phyloP scores from a whole-genome alignment of 1,140 invertebrate species.

The Diachasma alloeum region DNA sequence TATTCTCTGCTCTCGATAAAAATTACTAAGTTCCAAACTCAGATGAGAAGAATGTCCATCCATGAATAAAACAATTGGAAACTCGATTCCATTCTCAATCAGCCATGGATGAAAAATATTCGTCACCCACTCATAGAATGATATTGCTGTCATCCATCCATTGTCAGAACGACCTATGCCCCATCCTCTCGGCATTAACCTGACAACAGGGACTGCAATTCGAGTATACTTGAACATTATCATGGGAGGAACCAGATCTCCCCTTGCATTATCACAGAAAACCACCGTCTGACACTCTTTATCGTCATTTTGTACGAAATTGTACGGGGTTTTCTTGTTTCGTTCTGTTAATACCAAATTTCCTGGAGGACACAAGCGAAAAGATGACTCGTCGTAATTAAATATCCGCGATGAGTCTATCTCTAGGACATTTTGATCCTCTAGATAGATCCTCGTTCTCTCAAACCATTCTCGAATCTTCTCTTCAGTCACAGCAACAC shows the following conservation, averaged over 20 bases:
- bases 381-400: slow-evolving; percentile 42
- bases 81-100: slow-evolving; percentile 36
- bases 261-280: slow-evolving; percentile 50
- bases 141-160: slow-evolving; percentile 53
- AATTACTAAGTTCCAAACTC: slow-evolving; percentile 45
- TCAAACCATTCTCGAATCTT: slow-evolving; percentile 35
- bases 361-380: slow-evolving; percentile 36
- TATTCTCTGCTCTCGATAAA: slow-evolving; percentile 49
- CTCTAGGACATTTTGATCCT: slow-evolving; percentile 20
- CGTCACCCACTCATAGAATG: slow-evolving; percentile 54
- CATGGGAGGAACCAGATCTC: slow-evolving; percentile 42
- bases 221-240: slow-evolving; percentile 51
- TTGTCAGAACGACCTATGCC: slow-evolving; percentile 44
- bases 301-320: slow-evolving; percentile 44
- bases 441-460: slow-evolving; percentile 20
- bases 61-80: slow-evolving; percentile 53
- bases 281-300: slow-evolving; percentile 57
- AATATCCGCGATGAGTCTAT: slow-evolving; percentile 30
- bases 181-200: slow-evolving; percentile 43
- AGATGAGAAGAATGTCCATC: slow-evolving; percentile 59
- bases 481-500: slow-evolving; percentile 25
- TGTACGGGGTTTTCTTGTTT: slow-evolving; percentile 43
- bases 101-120: slow-evolving; percentile 51
- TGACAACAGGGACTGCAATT: slow-evolving; percentile 38
- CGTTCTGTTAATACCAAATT: slow-evolving; percentile 33